Base-by-base conservation (phyloP, 2,888 invertebrate species). In the Lysandra coridon region DNA sequence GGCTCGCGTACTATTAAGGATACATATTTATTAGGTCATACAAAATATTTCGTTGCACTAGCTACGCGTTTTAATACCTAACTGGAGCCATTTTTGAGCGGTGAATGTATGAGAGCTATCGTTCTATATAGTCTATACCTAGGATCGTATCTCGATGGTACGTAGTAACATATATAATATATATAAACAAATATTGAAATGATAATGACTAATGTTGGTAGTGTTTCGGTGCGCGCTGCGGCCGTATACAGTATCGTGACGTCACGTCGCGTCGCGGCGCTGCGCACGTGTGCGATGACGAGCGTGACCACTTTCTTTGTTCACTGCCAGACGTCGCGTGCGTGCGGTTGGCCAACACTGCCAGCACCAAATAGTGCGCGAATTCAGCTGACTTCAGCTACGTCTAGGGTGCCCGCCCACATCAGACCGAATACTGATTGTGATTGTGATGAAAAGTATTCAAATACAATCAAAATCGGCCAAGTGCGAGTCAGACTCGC, bases 231-330 rank as follows among this genome's bases (percentile, higher is more conserved):
- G 79, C 79, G 73, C 80, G 30, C 33, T 33, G 75, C 64, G 62
- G 2, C 84, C 74, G 85, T 87, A 81, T 85, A 23, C 0, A 23
- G 83, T 85, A 82, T 49, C 76, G 37, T 23, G 81, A 85, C 84
- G 85, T 85, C 84, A 86, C 87, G 87, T 14, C 17, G 17, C 57
- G 57, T 14, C 17, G 17, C 57, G 57, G 57, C 57, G 57, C 57
- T 17, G 85, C 53, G 7, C 82, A 86, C 88, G 87, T 86, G 87
- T 88, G 87, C 82, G 82, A 10, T 64, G 79, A 81, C 83, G 82
- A 84, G 83, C 69, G 83, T 84, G 83, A 83, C 82, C 85, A 88
- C 88, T 90, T 89, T 89, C 89, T 86, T 89, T 87, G 86, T 87
- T 86, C 83, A 80, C 83, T 80, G 81, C 81, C 80, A 83, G 84